Conservation (phyloP, 2,113 vertebrate genomes). For the Steatornis caripensis region DNA sequence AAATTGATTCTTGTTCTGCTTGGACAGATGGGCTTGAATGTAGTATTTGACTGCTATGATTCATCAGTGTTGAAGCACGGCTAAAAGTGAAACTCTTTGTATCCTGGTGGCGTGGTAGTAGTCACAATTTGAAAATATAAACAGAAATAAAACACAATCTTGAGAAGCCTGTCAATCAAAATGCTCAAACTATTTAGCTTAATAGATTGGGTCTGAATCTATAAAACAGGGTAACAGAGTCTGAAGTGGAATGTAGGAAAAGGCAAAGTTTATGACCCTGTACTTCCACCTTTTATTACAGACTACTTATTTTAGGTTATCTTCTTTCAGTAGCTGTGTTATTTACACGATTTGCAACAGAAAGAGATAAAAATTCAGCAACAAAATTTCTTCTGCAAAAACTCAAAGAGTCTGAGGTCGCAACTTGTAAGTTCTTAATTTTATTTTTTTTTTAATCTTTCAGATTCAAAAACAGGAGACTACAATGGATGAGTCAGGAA, state of each 20-base stretch:
- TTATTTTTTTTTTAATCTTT: background rate
- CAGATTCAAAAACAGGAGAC: background rate
- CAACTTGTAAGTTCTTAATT: background rate
- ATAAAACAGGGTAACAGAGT: background rate
- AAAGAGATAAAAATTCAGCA: background rate
- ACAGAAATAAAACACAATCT: background rate
- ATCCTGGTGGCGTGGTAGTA: background rate
- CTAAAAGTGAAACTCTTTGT: background rate
- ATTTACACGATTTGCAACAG: background rate
- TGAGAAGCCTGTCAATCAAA: background rate
- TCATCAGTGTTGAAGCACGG: background rate
- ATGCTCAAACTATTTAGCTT: background rate
- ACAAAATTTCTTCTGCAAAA: background rate
- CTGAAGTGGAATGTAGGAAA: background rate
- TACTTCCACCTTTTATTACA: background rate
- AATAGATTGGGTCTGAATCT: background rate
- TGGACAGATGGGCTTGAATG: conserved; percentile 3
- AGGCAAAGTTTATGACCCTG: background rate
- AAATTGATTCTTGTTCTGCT: background rate
- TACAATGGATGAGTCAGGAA: background rate
- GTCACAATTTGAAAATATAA: background rate
- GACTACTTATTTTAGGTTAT: background rate
- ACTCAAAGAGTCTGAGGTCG: background rate
- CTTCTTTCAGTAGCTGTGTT: background rate
- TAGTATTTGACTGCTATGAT: background rate